These are phyloP conservation scores for Brachyptera risi DNA, from an alignment of 2,888 invertebrate genomes.

Conservation along the genomic window DNA sequence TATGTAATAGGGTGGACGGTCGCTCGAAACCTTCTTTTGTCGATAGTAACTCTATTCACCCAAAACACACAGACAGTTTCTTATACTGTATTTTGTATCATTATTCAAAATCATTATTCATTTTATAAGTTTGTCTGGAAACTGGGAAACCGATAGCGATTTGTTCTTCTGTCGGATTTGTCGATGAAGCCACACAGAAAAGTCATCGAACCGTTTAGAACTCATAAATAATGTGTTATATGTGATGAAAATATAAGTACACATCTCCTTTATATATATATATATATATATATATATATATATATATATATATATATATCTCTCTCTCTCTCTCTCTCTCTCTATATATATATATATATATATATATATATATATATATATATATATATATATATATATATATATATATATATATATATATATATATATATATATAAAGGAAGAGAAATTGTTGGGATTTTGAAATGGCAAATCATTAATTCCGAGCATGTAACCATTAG, in stretches of 20 bases:
- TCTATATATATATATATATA: not conserved
- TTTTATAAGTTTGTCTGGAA: constrained; percentile 14
- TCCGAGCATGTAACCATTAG: not conserved
- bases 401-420: not conserved
- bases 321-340: no score
- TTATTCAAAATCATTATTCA: not conserved
- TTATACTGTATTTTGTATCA: not conserved
- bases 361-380: not conserved
- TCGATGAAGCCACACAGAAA: constrained; percentile 15
- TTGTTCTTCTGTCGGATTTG: constrained; percentile 20
- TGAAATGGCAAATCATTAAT: constrained; percentile 1
- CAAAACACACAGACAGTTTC: no score
- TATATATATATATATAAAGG: no score
- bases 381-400: not conserved
- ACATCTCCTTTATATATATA: no score
- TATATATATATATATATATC: no score
- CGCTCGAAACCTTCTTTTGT: no score
- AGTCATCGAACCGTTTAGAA: constrained; percentile 14
- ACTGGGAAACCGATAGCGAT: constrained; percentile 21
- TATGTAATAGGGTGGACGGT: no score
- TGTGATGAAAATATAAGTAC: constrained; percentile 17
- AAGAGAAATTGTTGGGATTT: not conserved
- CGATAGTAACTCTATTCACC: no score
- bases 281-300: no score
- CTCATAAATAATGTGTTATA: constrained; percentile 21